Percentiles rank a stretch among this genome's conserved stretches.
These are phyloP conservation scores for Ochropleura plecta DNA, from an alignment of 2,888 invertebrate genomes.

Conservation along the genomic window DNA sequence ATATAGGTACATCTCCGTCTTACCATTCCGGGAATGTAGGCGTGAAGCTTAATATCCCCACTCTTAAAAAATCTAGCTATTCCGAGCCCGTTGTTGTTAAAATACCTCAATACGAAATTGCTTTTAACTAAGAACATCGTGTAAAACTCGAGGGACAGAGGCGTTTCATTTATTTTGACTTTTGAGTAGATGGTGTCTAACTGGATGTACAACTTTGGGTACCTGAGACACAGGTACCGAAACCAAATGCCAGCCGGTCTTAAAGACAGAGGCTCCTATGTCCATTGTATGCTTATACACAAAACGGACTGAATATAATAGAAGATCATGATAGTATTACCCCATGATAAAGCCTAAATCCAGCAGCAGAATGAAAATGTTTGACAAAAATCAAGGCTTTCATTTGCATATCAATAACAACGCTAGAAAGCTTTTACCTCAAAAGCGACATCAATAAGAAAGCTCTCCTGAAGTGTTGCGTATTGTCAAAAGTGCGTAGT, in stretches of 20 bases:
- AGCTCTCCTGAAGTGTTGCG: conserved; percentile 1
- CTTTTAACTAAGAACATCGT: conserved; percentile 13
- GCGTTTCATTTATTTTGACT: conserved; percentile 18
- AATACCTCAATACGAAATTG: conserved; percentile 22
- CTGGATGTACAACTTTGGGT: conserved; percentile 39
- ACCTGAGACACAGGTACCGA: conserved; percentile 57
- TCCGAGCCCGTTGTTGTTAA: conserved; percentile 5
- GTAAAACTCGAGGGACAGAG: conserved; percentile 5
- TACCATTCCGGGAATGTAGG: too few species aligned
- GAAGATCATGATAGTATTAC: too few species aligned
- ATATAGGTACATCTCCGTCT: too few species aligned
- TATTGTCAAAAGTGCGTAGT: conserved; percentile 20
- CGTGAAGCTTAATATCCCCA: background rate
- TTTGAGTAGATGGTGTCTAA: conserved; percentile 33
- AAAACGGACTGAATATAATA: conserved; percentile 44
- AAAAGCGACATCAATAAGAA: conserved; percentile 10
- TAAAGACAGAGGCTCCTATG: conserved; percentile 32
- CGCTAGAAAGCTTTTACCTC: background rate
- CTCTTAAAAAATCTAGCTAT: conserved; percentile 26
- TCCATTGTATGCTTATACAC: conserved; percentile 49
- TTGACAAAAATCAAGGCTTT: background rate
- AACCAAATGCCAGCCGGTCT: conserved; percentile 40
- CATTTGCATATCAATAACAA: background rate
- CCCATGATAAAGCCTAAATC: background rate
- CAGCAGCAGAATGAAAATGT: background rate